Base-by-base conservation (phyloP, 2,797 vertebrate genomes). In the Nannoperca obscura region DNA sequence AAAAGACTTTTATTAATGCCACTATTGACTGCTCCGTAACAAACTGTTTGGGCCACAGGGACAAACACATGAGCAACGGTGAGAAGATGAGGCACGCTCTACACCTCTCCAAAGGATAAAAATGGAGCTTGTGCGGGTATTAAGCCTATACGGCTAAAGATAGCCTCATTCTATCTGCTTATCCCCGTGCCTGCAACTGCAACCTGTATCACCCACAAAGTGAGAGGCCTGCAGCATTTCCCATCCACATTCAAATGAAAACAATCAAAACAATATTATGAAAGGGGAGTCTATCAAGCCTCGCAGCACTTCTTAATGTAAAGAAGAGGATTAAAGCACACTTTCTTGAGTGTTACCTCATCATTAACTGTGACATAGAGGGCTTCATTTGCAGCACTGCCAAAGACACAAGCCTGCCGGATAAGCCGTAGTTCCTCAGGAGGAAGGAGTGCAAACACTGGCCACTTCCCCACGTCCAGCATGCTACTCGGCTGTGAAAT, bases 401-500 rank as follows among this genome's bases (percentile, higher is more conserved):
- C 98, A 87, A 98, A 99, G 63, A 99, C 97, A 93, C 98, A 99
- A 71, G 98, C 98, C 88, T 98, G 98, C 67, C 96, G 96, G 91
- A 99, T 97, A 86, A 97, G 95, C 76, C 95, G 95, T 53, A 99
- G 93, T 52, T 98, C 97, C 89, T 98, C 97, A 63, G 96, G 97
- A 82, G 97, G 96, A 88, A 97, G 96, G 69, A 99, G 97, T 49
- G 98, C 98, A 94, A 99, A 99, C 86, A 99, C 96, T 9, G 98
- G 98, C 98, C 98, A 99, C 93, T 99, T 99, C 80, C 97, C 98
- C 92, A 99, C 96, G 95, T 99, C 98, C 94, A 99, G 93, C 98
- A 99, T 99, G 88, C 95, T 98, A 95, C 75, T 88, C 74, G 75
- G 81, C 87, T 88, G 76, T 57, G 66, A 67, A 71, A 73, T 6